phyloP scores from a whole-genome alignment of 2,113 vertebrate species.

The Ceuthmochares aereus region DNA sequence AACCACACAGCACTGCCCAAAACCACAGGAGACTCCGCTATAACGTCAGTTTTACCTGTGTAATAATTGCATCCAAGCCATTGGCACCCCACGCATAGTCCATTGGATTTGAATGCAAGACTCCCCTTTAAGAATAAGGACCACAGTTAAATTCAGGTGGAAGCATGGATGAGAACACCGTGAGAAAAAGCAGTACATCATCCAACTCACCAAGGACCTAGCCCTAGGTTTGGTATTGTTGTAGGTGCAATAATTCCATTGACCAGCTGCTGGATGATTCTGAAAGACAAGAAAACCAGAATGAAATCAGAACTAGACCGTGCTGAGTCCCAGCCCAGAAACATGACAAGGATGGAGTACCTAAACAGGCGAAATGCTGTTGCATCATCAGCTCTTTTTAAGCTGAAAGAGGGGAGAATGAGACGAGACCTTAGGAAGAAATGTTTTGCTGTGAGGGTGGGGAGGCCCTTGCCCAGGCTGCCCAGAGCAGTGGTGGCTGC shows the following conservation, averaged over 20 bases:
- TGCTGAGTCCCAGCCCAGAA: neutral
- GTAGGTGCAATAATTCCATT: constrained; percentile 95
- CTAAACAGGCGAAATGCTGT: neutral
- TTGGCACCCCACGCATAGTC: constrained; percentile 98
- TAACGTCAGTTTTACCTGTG: constrained; percentile 81
- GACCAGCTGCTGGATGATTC: constrained; percentile 95
- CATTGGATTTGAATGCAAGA: constrained; percentile 96
- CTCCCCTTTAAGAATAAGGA: constrained; percentile 82
- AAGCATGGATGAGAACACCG: fast-evolving
- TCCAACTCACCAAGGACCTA: constrained; percentile 92
- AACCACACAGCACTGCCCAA: fast-evolving
- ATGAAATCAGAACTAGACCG: neutral
- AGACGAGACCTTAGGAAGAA: no score
- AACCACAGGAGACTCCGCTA: fast-evolving
- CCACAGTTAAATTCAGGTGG: neutral
- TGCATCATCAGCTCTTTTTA: no score
- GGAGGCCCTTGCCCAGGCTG: no score
- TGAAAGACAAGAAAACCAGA: constrained; percentile 51
- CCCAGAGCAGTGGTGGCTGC: no score
- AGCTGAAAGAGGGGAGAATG: no score
- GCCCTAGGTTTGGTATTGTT: constrained; percentile 92
- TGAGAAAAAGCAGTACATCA: neutral
- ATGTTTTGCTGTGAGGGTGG: no score
- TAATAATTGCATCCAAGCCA: constrained; percentile 93
- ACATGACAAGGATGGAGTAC: fast-evolving